Percentiles rank a stretch among this genome's conserved stretches.
Evolutionary conservation across 2,113 vertebrate species (phyloP).

Genomic region (Felis chaus): DNA sequence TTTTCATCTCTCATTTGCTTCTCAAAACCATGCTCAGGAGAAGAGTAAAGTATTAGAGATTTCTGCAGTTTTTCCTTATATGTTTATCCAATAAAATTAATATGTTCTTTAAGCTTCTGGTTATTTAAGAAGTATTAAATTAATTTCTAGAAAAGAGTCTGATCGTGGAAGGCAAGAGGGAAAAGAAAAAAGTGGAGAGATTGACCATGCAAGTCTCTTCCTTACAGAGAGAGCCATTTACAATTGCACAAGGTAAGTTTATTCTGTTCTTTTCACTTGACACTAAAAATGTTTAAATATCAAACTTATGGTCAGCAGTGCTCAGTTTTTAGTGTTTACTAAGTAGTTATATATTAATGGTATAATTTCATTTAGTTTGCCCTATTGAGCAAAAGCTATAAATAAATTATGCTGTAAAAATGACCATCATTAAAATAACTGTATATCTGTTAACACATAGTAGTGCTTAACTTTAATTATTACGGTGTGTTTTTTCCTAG

Average conservation of each 20-base stretch:
- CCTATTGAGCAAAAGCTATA: neutral
- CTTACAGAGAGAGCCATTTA: slow-evolving; percentile 91
- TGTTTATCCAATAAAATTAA: neutral
- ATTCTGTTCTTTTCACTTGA: slow-evolving; percentile 40
- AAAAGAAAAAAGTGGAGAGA: slow-evolving; percentile 95
- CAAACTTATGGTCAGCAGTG: neutral
- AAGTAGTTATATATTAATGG: neutral
- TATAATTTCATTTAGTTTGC: slow-evolving; percentile 36
- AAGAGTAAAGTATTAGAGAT: neutral
- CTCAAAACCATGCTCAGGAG: neutral
- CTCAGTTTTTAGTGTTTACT: neutral
- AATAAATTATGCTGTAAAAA: slow-evolving; percentile 11
- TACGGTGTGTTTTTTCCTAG: slow-evolving; percentile 77
- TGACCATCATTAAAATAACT: neutral
- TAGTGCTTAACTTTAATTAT: neutral
- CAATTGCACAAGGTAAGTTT: slow-evolving; percentile 90
- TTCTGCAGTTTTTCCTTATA: neutral
- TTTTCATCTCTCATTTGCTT: neutral
- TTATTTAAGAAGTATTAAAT: slow-evolving; percentile 41
- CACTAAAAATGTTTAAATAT: slow-evolving; percentile 5
- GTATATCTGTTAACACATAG: neutral
- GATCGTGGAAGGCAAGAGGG: slow-evolving; percentile 95
- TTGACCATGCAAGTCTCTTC: slow-evolving; percentile 93
- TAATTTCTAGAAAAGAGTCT: slow-evolving; percentile 88
- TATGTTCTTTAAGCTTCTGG: slow-evolving; percentile 10